phyloP scores from a whole-genome alignment of 2,113 vertebrate species.

The Ptyas mucosa region DNA sequence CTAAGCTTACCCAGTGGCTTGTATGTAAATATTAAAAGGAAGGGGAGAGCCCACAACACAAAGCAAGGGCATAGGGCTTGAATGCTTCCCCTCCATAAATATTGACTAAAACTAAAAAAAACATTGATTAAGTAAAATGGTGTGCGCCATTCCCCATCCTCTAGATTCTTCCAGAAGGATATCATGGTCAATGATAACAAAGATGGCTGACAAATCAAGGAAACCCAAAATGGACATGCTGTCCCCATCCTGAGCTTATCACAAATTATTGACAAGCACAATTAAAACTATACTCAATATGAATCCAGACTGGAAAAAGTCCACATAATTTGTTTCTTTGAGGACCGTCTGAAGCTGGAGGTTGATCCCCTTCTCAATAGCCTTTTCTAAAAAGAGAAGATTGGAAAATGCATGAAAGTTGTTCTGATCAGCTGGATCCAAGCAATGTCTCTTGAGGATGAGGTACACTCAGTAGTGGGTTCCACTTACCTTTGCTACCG shows the following conservation, averaged over 20 bases:
- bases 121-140: background rate
- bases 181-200: background rate
- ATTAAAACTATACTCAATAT: background rate
- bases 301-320: background rate
- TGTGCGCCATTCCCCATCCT: background rate
- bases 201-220: background rate
- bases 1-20: background rate
- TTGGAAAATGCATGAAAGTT: background rate
- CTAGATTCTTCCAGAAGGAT: background rate
- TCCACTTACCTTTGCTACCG: no score
- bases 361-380: background rate
- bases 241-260: background rate
- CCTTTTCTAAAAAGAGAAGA: background rate
- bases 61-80: background rate
- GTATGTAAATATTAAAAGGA: background rate
- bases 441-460: background rate
- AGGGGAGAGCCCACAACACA: background rate
- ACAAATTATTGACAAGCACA: background rate
- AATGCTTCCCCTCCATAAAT: background rate
- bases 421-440: background rate
- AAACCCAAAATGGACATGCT: background rate
- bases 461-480: no score
- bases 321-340: background rate
- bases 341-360: background rate
- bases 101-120: background rate